Percentiles rank a stretch among this genome's conserved stretches.
These are phyloP conservation scores for Patagioenas fasciata DNA, from an alignment of 2,113 vertebrate genomes.

Conservation along the genomic window DNA sequence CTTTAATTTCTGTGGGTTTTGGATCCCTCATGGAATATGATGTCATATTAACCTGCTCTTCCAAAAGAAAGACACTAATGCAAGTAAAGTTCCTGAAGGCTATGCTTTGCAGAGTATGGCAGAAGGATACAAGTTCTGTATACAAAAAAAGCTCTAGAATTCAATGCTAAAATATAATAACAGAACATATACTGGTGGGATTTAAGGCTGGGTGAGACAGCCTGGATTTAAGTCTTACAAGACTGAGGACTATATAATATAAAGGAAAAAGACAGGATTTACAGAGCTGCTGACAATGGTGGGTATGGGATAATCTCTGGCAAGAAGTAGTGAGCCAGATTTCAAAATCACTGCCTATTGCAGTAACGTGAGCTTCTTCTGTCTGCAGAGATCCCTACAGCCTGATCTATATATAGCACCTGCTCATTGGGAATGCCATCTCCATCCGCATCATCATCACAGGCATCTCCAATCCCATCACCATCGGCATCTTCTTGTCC, in stretches of 20 bases:
- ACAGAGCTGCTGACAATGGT: neutral
- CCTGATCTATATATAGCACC: slow-evolving; percentile 57
- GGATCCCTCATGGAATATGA: neutral
- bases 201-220: neutral
- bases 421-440: slow-evolving; percentile 90
- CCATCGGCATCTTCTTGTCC: slow-evolving; percentile 95
- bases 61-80: neutral
- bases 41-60: neutral
- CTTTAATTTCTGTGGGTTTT: neutral
- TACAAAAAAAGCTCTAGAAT: neutral
- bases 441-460: slow-evolving; percentile 92
- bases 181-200: neutral
- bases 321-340: neutral
- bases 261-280: neutral
- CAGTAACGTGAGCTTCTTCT: neutral
- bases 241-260: neutral
- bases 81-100: neutral
- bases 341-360: neutral
- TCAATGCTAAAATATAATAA: neutral
- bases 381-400: neutral
- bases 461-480: slow-evolving; percentile 89
- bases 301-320: neutral
- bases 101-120: neutral
- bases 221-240: neutral
- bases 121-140: neutral